A percentile compares a stretch with the other conserved stretches of the same genome.
Evolutionary conservation across 1,140 invertebrate species (phyloP).

Genomic region (Ptiloglossa arizonensis): DNA sequence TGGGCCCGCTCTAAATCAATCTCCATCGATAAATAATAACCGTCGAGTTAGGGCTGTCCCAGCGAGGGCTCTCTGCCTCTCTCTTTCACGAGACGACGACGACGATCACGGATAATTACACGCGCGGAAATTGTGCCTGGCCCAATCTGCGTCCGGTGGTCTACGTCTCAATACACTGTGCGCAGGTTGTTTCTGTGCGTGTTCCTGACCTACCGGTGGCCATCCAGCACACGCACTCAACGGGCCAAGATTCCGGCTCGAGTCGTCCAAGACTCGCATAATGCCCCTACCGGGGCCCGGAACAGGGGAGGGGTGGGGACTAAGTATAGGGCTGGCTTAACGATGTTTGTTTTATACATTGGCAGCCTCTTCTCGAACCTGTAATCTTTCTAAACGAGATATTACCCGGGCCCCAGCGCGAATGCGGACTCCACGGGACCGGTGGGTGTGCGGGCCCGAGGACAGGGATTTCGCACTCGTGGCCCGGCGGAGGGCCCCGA

Average conservation of each 20-base stretch:
- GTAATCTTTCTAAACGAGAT: conserved; percentile 83
- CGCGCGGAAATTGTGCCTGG: conserved; percentile 62
- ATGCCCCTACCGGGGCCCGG: conserved; percentile 42
- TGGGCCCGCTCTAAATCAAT: conserved; percentile 64
- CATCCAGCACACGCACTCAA: conserved; percentile 17
- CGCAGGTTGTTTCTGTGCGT: conserved; percentile 3
- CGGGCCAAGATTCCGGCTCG: background rate
- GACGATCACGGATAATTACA: conserved; percentile 65
- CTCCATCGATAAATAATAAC: conserved; percentile 63
- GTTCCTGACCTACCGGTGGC: conserved; percentile 43
- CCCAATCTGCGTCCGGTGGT: conserved; percentile 59
- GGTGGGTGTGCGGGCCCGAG: conserved; percentile 53
- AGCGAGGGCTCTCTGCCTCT: conserved; percentile 14
- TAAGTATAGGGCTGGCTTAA: conserved; percentile 82
- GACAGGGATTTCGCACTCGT: conserved; percentile 20
- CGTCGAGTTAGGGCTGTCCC: conserved; percentile 25
- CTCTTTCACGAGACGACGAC: conserved; percentile 28
- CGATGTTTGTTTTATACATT: conserved; percentile 84
- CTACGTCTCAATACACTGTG: conserved; percentile 63
- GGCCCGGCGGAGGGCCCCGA: conserved; percentile 31
- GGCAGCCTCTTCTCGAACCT: conserved; percentile 82
- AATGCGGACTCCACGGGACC: conserved; percentile 34
- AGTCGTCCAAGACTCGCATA: conserved; percentile 25
- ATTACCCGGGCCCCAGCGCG: conserved; percentile 73
- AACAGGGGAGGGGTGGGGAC: conserved; percentile 62